Evolutionary conservation across 2,113 vertebrate genomes (phyloP).

Genomic region (Pelecanoides urinatrix): DNA sequence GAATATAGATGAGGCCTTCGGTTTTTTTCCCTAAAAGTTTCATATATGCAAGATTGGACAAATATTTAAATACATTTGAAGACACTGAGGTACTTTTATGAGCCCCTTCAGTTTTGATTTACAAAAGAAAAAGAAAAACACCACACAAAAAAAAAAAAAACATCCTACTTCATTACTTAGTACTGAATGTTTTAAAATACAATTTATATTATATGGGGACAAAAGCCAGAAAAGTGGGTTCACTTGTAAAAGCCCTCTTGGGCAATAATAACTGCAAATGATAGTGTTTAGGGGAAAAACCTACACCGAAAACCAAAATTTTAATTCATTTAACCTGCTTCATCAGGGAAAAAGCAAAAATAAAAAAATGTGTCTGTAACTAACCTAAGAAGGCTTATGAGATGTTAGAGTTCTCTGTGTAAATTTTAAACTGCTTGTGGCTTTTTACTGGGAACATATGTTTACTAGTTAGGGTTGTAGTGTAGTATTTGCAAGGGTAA

Average conservation of each 20-base stretch:
- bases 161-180: background rate
- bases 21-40: background rate
- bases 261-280: background rate
- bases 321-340: background rate
- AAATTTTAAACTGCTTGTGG: background rate
- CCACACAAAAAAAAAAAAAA: background rate
- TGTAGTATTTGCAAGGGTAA: background rate
- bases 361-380: background rate
- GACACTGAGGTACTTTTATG: background rate
- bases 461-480: background rate
- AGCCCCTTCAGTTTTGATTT: background rate
- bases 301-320: background rate
- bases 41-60: background rate
- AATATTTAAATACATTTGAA: background rate
- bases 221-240: fast-evolving
- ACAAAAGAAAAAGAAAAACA: background rate
- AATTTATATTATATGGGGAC: background rate
- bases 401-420: background rate
- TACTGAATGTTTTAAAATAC: background rate
- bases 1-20: background rate
- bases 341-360: background rate
- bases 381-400: background rate
- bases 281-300: background rate
- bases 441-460: background rate
- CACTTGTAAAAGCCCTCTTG: background rate